phyloP scores from a whole-genome alignment of 2,113 vertebrate genomes.

The Desmodus rotundus region DNA sequence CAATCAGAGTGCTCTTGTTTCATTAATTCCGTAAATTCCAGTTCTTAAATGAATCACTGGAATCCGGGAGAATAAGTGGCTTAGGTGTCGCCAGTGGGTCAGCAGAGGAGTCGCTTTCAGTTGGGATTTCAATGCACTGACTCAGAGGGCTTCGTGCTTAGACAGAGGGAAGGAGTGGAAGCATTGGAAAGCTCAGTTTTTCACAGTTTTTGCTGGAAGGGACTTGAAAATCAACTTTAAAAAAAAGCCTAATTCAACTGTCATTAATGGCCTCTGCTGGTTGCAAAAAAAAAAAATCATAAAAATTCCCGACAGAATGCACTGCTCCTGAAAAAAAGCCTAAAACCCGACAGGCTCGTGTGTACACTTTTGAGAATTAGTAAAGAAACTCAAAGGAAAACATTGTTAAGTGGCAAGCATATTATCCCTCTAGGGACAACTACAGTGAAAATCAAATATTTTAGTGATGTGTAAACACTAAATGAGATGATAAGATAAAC shows the following conservation, averaged over 20 bases:
- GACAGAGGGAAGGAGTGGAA: neutral
- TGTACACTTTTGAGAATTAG: neutral
- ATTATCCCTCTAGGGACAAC: neutral
- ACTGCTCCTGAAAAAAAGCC: neutral
- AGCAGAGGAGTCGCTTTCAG: neutral
- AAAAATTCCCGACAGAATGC: neutral
- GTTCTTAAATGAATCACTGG: neutral
- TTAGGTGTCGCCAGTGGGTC: neutral
- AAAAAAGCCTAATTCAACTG: neutral
- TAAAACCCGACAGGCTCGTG: neutral
- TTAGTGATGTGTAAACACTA: neutral
- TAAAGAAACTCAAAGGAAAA: neutral
- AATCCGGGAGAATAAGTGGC: neutral
- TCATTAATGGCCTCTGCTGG: neutral
- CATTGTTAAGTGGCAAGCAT: neutral
- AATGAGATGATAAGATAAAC: neutral
- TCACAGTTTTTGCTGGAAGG: slow-evolving; percentile 21
- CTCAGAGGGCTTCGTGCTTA: neutral
- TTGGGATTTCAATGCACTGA: neutral
- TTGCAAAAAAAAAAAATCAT: neutral
- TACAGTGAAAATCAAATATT: neutral
- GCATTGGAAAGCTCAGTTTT: neutral
- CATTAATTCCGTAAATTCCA: neutral
- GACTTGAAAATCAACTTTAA: slow-evolving; percentile 14
- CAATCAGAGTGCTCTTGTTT: neutral